These are phyloP conservation scores for Chloropsis hardwickii DNA, from an alignment of 2,113 vertebrate species.

Conservation along the genomic window DNA sequence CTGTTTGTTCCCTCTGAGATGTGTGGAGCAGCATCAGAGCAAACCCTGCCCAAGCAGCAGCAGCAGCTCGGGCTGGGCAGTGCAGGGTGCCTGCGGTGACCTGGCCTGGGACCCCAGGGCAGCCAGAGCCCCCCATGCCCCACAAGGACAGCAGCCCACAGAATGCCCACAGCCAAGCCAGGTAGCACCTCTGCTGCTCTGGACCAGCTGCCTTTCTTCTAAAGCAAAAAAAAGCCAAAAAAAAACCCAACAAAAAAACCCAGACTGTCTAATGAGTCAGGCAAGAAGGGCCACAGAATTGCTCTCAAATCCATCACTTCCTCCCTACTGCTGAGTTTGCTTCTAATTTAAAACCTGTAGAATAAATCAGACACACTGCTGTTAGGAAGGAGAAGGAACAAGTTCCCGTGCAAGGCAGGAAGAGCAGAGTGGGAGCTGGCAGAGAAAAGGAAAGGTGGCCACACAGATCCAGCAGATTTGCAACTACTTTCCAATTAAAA, in stretches of 20 bases:
- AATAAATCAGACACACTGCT: neutral
- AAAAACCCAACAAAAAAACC: neutral
- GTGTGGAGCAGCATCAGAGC: neutral
- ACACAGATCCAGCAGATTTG: neutral
- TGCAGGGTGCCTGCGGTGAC: neutral
- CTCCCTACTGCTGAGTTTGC: neutral
- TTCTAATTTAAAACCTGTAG: slow-evolving; percentile 22
- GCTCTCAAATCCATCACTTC: neutral
- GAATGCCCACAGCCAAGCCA: rapidly evolving
- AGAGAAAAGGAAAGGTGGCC: neutral
- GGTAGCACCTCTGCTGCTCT: neutral
- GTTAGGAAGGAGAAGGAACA: neutral
- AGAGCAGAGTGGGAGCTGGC: neutral
- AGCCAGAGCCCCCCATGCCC: neutral
- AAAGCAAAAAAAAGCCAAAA: neutral
- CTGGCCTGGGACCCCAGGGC: neutral
- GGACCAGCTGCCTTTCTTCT: neutral
- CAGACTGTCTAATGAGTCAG: neutral
- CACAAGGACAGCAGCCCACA: neutral
- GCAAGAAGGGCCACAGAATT: neutral
- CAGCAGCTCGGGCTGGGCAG: neutral
- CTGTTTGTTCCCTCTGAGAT: rapidly evolving
- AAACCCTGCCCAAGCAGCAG: neutral
- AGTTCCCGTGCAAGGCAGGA: neutral
- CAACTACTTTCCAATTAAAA: neutral